Percentiles rank a stretch among this genome's conserved stretches.
These are phyloP conservation scores for Gymnothorax javanicus DNA, from an alignment of 2,797 vertebrate genomes.

Conservation along the genomic window DNA sequence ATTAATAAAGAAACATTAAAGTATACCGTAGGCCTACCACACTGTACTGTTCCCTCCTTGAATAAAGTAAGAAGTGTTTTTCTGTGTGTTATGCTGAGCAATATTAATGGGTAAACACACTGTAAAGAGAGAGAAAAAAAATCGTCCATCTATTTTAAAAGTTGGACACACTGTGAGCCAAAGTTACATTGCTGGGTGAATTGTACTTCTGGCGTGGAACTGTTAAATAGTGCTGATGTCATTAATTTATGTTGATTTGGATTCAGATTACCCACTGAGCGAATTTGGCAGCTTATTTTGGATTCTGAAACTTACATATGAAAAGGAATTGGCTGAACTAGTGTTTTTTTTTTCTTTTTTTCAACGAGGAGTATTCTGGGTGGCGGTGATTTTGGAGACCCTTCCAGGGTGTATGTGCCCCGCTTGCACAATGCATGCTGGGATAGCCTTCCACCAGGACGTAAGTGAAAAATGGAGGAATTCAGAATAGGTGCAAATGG, in stretches of 20 bases:
- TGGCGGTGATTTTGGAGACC: background rate
- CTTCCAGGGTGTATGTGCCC: background rate
- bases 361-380: background rate
- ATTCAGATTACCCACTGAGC: background rate
- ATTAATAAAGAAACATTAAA: background rate
- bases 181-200: background rate
- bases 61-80: background rate
- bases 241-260: background rate
- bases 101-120: background rate
- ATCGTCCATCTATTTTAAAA: background rate
- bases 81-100: background rate
- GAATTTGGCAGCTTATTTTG: background rate
- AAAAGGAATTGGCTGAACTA: background rate
- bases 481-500: too few species aligned
- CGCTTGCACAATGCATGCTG: too few species aligned
- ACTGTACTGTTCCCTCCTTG: background rate
- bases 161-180: background rate
- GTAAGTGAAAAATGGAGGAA: too few species aligned
- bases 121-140: background rate
- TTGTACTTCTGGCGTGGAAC: background rate
- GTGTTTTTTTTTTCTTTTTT: background rate
- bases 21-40: background rate
- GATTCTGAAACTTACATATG: background rate
- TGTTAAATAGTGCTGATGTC: constrained; percentile 6
- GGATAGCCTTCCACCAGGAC: background rate